These are phyloP conservation scores for Tapera naevia DNA, from an alignment of 2,797 vertebrate species.

Conservation along the genomic window DNA sequence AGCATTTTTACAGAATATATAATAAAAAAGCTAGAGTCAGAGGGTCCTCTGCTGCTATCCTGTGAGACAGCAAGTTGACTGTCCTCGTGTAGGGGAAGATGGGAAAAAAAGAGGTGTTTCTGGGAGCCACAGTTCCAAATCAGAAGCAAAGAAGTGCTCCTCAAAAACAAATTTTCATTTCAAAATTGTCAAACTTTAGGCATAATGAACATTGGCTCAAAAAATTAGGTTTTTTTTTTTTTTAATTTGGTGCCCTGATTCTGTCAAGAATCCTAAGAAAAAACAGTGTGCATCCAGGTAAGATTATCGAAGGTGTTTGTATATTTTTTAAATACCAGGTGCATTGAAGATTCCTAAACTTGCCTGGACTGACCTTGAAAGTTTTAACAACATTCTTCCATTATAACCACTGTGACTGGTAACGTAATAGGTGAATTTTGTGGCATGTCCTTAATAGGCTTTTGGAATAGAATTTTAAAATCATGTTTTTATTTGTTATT, in stretches of 20 bases:
- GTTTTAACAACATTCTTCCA: not conserved
- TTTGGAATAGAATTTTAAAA: not conserved
- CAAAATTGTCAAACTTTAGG: not conserved
- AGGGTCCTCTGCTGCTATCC: not conserved
- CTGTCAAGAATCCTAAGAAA: not conserved
- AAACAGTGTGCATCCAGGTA: not conserved
- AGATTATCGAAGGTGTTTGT: not conserved
- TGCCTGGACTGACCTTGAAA: not conserved
- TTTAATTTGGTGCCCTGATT: not conserved
- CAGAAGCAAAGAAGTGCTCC: not conserved
- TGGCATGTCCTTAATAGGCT: not conserved
- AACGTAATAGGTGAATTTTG: not conserved
- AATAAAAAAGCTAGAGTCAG: not conserved
- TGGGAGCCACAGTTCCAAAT: not conserved
- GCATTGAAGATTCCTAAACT: not conserved
- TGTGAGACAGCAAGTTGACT: not conserved
- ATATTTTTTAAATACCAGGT: not conserved
- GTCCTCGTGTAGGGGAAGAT: not conserved
- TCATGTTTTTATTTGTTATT: not conserved
- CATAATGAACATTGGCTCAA: not conserved
- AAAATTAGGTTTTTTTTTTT: not conserved
- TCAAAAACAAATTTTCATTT: not conserved
- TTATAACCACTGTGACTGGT: not conserved
- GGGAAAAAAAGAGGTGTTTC: not conserved
- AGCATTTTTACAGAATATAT: not conserved